Conservation (phyloP, 2,797 vertebrate species). For the Argyrosomus regius region DNA sequence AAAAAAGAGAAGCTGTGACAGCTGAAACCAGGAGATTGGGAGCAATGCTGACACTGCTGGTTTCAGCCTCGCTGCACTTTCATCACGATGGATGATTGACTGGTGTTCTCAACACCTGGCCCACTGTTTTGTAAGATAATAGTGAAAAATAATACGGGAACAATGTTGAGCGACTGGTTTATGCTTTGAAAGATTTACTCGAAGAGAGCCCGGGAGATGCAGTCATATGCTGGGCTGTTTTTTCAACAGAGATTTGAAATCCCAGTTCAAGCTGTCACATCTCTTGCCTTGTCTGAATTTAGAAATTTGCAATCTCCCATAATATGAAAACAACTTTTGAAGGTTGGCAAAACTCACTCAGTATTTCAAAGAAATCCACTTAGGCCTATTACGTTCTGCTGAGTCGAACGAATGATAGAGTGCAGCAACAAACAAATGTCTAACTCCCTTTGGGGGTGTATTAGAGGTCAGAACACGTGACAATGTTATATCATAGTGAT, state of each 20-base stretch:
- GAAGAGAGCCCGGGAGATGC: slow-evolving; percentile 14
- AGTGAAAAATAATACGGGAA: slow-evolving; percentile 52
- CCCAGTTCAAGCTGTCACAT: slow-evolving; percentile 48
- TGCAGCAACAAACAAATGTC: slow-evolving; percentile 17
- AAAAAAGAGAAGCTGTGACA: slow-evolving; percentile 58
- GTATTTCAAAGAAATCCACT: slow-evolving; percentile 23
- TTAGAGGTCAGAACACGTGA: too few relatives aligned
- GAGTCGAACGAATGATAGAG: slow-evolving; percentile 11
- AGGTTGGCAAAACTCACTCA: slow-evolving; percentile 23
- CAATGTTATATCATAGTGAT: not conserved
- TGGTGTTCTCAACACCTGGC: slow-evolving; percentile 63
- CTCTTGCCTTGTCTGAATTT: slow-evolving; percentile 33
- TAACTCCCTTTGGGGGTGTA: not conserved
- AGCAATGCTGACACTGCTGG: slow-evolving; percentile 62
- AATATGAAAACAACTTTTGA: slow-evolving; percentile 35
- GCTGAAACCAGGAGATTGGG: slow-evolving; percentile 68
- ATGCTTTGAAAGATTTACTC: slow-evolving; percentile 47
- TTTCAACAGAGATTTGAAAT: slow-evolving; percentile 40
- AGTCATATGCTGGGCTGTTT: slow-evolving; percentile 22
- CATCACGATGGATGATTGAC: slow-evolving; percentile 67
- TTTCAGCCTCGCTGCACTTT: slow-evolving; percentile 57
- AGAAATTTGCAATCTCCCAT: slow-evolving; percentile 34
- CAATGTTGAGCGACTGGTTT: slow-evolving; percentile 41
- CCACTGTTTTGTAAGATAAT: slow-evolving; percentile 68
- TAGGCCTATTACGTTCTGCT: slow-evolving; percentile 19